These are phyloP conservation scores for Phytoseiulus persimilis DNA, from an alignment of 2,888 invertebrate species.

Conservation along the genomic window DNA sequence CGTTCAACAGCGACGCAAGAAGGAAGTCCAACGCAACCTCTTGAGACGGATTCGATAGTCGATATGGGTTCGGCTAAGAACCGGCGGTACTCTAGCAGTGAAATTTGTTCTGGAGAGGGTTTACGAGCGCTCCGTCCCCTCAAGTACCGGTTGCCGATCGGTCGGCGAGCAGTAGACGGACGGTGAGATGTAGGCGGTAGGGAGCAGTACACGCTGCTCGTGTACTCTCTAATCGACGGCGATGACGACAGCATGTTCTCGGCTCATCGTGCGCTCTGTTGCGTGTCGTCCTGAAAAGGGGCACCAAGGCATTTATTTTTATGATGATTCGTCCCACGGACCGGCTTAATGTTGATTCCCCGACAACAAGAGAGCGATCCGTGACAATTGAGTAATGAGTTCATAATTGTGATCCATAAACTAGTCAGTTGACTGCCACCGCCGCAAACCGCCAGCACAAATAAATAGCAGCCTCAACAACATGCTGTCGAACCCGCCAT, in stretches of 20 bases:
- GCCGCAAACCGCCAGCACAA: background rate
- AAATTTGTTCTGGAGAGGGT: background rate
- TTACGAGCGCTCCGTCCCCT: background rate
- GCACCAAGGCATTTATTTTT: background rate
- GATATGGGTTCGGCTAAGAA: background rate
- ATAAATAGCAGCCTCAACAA: background rate
- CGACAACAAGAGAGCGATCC: background rate
- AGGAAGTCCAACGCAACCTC: background rate
- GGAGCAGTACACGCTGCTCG: background rate
- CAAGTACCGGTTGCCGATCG: background rate
- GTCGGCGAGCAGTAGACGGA: background rate
- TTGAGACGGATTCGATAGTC: background rate
- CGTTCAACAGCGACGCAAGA: background rate
- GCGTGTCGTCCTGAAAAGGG: background rate
- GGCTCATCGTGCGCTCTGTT: background rate
- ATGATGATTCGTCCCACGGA: background rate
- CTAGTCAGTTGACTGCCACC: background rate
- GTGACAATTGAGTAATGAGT: background rate
- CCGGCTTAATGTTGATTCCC: background rate
- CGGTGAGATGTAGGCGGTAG: background rate
- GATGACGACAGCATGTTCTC: background rate
- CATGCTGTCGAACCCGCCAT: background rate
- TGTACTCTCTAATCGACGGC: background rate
- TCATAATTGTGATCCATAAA: background rate
- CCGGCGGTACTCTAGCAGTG: background rate